phyloP scores from a whole-genome alignment of 1,140 invertebrate species.

The Antheraea pernyi region DNA sequence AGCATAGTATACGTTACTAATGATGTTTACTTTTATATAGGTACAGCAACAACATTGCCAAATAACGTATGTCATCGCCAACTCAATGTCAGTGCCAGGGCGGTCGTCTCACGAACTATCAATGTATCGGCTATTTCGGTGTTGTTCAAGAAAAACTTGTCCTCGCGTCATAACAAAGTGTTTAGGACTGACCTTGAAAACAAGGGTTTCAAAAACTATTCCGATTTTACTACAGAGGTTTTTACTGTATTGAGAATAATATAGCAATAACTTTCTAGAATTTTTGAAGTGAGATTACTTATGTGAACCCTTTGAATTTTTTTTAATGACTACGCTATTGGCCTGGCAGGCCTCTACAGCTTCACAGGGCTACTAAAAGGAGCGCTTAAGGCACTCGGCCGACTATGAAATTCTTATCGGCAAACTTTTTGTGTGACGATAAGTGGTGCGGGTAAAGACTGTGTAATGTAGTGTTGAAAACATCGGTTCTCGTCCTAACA shows the following conservation, averaged over 20 bases:
- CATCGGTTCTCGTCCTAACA: too few species aligned
- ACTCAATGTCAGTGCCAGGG: constrained; percentile 69
- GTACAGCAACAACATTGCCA: constrained; percentile 37
- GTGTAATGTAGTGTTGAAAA: too few species aligned
- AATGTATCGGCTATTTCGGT: constrained; percentile 61
- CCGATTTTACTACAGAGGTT: neutral
- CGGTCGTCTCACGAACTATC: constrained; percentile 57
- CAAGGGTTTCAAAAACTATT: constrained; percentile 8
- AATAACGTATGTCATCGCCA: constrained; percentile 38
- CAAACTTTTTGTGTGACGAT: too few species aligned
- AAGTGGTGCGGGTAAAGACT: too few species aligned
- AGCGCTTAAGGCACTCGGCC: too few species aligned
- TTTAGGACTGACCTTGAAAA: constrained; percentile 19
- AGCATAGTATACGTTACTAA: neutral
- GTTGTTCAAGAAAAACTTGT: constrained; percentile 60
- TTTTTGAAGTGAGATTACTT: too few species aligned
- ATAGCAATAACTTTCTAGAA: too few species aligned
- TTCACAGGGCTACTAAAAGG: too few species aligned
- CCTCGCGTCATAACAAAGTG: constrained; percentile 38
- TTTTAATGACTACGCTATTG: too few species aligned
- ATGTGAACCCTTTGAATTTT: too few species aligned
- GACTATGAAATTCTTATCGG: too few species aligned
- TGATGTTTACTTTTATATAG: neutral
- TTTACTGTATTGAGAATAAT: neutral
- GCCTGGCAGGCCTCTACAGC: too few species aligned